Percentiles rank a stretch among this genome's conserved stretches.
Evolutionary conservation across 1,140 invertebrate species (phyloP).

Genomic region (Dinothrombium tinctorium): DNA sequence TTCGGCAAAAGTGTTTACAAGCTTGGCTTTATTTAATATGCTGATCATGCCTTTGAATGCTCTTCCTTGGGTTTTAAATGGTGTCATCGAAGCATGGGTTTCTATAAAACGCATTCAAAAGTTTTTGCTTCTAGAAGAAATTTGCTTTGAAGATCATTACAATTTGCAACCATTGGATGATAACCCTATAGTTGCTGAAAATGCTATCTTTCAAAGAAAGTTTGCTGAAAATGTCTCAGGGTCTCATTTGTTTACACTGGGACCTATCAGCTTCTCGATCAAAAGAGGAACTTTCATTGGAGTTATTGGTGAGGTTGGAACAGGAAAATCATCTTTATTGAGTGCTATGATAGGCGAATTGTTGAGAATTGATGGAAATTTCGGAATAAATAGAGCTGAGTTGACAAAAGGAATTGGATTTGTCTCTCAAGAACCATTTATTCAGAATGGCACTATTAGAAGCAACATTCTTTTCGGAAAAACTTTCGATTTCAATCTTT

Average conservation of each 20-base stretch:
- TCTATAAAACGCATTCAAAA: constrained; percentile 56
- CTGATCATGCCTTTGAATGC: constrained; percentile 83
- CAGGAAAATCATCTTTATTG: constrained; percentile 22
- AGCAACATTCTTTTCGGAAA: constrained; percentile 84
- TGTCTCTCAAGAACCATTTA: constrained; percentile 71
- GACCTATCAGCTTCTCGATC: constrained; percentile 15
- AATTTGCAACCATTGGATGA: constrained; percentile 9
- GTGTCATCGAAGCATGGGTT: constrained; percentile 35
- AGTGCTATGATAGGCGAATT: constrained; percentile 24
- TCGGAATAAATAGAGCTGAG: background rate
- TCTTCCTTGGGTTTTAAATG: constrained; percentile 95
- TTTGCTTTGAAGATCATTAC: constrained; percentile 29
- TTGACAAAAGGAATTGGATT: constrained; percentile 33
- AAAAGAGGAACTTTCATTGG: constrained; percentile 15
- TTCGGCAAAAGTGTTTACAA: constrained; percentile 75
- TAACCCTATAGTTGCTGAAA: constrained; percentile 12
- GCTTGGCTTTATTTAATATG: constrained; percentile 82
- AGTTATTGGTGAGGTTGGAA: constrained; percentile 24
- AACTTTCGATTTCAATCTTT: constrained; percentile 45
- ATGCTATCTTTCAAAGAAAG: constrained; percentile 24
- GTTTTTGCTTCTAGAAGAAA: constrained; percentile 38
- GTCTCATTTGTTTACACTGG: constrained; percentile 9
- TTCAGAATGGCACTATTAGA: constrained; percentile 61
- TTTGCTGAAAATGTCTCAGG: constrained; percentile 4
- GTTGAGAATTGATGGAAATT: constrained; percentile 2